Percentiles rank a stretch among this genome's conserved stretches.
These are phyloP conservation scores for Odocoileus virginianus DNA, from an alignment of 2,113 vertebrate genomes.

Conservation along the genomic window DNA sequence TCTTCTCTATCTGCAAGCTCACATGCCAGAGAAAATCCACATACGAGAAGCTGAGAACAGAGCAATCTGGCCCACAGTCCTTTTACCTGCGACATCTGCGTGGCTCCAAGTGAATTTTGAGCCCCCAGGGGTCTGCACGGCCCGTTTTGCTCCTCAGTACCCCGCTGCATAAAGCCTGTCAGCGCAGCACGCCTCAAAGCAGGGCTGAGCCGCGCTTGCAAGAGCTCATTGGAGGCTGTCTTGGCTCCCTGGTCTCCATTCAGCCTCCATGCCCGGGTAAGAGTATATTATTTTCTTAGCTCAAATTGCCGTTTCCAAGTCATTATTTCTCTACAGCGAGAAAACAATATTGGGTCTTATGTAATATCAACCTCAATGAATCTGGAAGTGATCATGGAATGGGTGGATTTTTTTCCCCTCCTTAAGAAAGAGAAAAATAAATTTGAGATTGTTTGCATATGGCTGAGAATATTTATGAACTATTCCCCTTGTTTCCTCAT, in stretches of 20 bases:
- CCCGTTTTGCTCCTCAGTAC: too few relatives aligned
- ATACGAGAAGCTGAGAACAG: background rate
- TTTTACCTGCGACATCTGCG: background rate
- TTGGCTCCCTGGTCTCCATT: conserved; percentile 66
- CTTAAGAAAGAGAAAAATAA: conserved; percentile 79
- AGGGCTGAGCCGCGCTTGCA: conserved; percentile 35
- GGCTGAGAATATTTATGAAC: conserved; percentile 84
- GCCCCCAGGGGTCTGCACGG: too few relatives aligned
- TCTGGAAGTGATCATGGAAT: conserved; percentile 86
- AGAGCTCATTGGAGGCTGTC: conserved; percentile 44
- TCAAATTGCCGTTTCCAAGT: conserved; percentile 79
- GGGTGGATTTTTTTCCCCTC: conserved; percentile 76
- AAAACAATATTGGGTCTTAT: conserved; percentile 81
- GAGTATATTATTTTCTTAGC: conserved; percentile 79
- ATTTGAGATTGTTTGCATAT: conserved; percentile 83
- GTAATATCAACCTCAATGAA: conserved; percentile 80
- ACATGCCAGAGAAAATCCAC: background rate
- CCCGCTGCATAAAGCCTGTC: background rate
- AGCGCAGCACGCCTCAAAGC: background rate
- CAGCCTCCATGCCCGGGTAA: conserved; percentile 66
- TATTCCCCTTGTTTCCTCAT: conserved; percentile 82
- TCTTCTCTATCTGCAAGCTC: background rate
- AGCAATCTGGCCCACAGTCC: background rate
- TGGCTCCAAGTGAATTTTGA: background rate
- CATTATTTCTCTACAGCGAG: conserved; percentile 76